phyloP scores from a whole-genome alignment of 2,113 vertebrate genomes.

The Trachemys scripta region DNA sequence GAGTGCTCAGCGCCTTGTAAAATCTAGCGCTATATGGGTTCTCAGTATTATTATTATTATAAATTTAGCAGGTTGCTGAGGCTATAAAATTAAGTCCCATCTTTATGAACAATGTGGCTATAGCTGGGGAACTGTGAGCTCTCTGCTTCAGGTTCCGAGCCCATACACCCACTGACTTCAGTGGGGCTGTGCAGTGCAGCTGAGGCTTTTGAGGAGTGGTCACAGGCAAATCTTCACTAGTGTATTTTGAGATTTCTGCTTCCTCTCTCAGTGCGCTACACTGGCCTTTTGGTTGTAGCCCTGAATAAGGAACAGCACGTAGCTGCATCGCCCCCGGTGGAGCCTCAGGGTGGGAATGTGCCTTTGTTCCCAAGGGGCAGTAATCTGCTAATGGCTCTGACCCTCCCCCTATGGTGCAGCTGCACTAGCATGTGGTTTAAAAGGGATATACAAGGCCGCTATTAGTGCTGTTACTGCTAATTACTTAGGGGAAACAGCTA shows the following conservation, averaged over 20 bases:
- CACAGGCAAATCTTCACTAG: not conserved
- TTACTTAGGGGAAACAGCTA: not conserved
- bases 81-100: not conserved
- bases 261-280: not conserved
- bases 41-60: not conserved
- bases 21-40: not conserved
- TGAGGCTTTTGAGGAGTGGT: not conserved
- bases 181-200: not conserved
- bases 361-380: not conserved
- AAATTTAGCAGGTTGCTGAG: not conserved
- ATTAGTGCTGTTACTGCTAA: not conserved
- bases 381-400: not conserved
- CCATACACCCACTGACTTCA: not conserved
- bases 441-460: not conserved
- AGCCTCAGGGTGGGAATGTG: not conserved
- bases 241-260: not conserved
- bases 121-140: not conserved
- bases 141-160: not conserved
- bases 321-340: accelerated
- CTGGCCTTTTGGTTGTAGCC: not conserved
- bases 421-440: not conserved
- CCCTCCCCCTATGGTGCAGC: not conserved
- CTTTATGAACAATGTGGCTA: not conserved
- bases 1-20: not conserved
- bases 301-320: not conserved